A percentile compares a stretch with the other conserved stretches of the same genome.
phyloP scores from a whole-genome alignment of 2,113 vertebrate genomes.

The Caranx ignobilis region DNA sequence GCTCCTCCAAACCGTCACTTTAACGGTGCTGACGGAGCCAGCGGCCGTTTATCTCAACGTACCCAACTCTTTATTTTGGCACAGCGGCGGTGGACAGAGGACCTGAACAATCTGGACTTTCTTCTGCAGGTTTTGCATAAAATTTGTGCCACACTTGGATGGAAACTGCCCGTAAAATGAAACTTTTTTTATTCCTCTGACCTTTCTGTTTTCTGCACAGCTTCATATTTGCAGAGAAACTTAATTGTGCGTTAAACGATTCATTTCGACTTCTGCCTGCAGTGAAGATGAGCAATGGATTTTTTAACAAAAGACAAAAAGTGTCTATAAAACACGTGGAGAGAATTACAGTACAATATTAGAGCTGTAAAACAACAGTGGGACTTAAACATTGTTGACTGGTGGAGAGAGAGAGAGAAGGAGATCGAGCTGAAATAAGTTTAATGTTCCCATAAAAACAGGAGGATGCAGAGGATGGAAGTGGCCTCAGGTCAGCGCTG shows the following conservation, averaged over 20 bases:
- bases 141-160: too few species aligned
- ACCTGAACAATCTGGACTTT: too few species aligned
- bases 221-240: background rate
- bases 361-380: conserved; percentile 40
- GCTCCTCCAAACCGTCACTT: too few species aligned
- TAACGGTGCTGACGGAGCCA: too few species aligned
- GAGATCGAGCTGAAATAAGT: conserved; percentile 16
- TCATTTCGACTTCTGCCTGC: conserved; percentile 15
- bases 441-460: conserved; percentile 52
- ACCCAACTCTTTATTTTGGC: too few species aligned
- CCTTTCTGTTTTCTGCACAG: conserved; percentile 1
- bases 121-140: too few species aligned
- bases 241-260: background rate
- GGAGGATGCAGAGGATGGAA: conserved; percentile 36
- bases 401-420: background rate
- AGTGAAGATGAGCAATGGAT: conserved; percentile 45
- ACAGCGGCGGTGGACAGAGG: too few species aligned
- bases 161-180: background rate
- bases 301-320: conserved; percentile 9
- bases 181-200: conserved; percentile 20
- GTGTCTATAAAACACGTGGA: conserved; percentile 40
- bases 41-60: too few species aligned
- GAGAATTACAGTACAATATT: conserved; percentile 29
- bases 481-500: conserved; percentile 49
- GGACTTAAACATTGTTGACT: background rate